phyloP scores from a whole-genome alignment of 2,113 vertebrate species.

The Catharus minimus region DNA sequence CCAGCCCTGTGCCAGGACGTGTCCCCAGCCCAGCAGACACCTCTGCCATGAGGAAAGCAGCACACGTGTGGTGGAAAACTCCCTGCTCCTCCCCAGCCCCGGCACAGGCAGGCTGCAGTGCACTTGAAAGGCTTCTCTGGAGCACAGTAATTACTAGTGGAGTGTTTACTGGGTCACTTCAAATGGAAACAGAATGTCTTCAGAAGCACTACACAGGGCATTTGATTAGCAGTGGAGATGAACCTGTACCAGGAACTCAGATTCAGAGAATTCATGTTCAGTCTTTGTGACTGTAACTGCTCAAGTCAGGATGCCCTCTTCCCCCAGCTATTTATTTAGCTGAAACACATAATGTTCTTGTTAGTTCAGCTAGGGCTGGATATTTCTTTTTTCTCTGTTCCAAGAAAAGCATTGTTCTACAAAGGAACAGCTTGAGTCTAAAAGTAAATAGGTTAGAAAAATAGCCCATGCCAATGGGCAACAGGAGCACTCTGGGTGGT shows the following conservation, averaged over 20 bases:
- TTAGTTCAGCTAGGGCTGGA: background rate
- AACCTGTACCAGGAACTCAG: background rate
- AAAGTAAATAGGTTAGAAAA: conserved; percentile 39
- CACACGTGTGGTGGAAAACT: background rate
- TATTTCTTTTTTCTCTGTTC: conserved; percentile 36
- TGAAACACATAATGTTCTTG: conserved; percentile 21
- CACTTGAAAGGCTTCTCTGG: background rate
- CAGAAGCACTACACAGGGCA: background rate
- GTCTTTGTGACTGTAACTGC: background rate
- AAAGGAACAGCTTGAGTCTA: conserved; percentile 23
- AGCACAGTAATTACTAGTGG: background rate
- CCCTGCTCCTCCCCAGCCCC: background rate
- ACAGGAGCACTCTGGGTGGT: background rate
- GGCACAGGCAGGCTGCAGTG: background rate
- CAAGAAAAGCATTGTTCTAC: conserved; percentile 32
- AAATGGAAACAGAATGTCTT: background rate
- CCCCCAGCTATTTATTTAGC: conserved; percentile 25
- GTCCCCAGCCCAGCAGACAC: fast-evolving
- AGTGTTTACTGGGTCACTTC: background rate
- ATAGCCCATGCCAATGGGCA: background rate
- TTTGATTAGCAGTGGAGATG: background rate
- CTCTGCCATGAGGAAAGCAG: background rate
- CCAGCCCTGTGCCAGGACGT: background rate
- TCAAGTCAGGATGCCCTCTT: background rate
- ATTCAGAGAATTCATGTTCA: background rate